Evolutionary conservation across 2,797 vertebrate species (phyloP).

Genomic region (Todus mexicanus): DNA sequence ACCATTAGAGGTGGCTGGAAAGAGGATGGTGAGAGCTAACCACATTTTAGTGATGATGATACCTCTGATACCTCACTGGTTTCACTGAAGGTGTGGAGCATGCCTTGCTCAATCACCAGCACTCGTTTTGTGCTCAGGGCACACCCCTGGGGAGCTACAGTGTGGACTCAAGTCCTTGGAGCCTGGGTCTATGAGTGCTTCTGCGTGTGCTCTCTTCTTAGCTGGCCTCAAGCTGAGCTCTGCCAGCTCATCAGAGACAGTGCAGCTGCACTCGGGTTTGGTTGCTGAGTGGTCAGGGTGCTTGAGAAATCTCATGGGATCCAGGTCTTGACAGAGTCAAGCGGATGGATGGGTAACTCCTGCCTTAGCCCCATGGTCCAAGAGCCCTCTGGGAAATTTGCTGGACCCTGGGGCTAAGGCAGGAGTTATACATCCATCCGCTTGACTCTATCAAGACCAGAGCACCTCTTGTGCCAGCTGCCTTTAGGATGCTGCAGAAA

Average conservation of each 20-base stretch:
- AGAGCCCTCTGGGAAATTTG: not conserved
- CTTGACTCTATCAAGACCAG: not conserved
- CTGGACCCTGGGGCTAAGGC: fast-evolving
- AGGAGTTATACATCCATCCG: not conserved
- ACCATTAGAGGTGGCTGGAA: not conserved
- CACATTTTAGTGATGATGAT: not conserved
- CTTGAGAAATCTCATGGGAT: not conserved
- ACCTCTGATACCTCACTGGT: not conserved
- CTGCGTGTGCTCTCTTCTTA: not conserved
- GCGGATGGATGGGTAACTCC: not conserved
- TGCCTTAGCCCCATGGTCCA: not conserved
- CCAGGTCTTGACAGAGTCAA: not conserved
- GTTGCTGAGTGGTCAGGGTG: not conserved
- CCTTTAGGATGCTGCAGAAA: not conserved
- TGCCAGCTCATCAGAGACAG: not conserved
- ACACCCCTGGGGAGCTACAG: not conserved
- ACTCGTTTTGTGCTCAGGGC: not conserved
- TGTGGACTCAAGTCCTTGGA: not conserved
- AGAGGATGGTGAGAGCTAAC: not conserved
- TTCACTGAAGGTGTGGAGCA: not conserved
- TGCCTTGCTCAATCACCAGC: not conserved
- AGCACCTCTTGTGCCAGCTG: not conserved
- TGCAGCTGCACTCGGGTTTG: not conserved
- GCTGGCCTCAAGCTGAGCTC: not conserved
- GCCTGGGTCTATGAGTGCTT: not conserved